Percentiles rank a stretch among this genome's conserved stretches.
phyloP scores from a whole-genome alignment of 1,140 invertebrate species.

The Calephelis virginiensis region DNA sequence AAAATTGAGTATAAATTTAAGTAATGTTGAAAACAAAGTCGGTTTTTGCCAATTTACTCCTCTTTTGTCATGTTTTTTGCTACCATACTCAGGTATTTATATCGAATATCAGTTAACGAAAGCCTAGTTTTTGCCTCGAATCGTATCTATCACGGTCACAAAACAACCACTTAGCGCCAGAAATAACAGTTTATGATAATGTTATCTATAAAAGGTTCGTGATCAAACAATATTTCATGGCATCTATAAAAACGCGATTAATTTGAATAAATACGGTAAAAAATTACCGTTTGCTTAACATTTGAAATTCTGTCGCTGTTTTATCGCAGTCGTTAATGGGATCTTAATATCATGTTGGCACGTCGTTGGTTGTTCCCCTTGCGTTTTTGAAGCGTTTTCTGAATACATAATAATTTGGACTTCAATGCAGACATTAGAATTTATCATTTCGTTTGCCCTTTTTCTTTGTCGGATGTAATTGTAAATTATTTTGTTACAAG shows the following conservation, averaged over 20 bases:
- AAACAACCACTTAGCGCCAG: not conserved
- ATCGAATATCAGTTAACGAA: no score
- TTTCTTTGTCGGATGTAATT: not conserved
- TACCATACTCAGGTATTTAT: no score
- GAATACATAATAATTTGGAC: conserved; percentile 14
- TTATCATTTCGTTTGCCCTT: not conserved
- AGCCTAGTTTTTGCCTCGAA: not conserved
- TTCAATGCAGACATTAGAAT: not conserved
- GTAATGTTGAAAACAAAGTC: no score
- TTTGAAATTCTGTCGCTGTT: conserved; percentile 18
- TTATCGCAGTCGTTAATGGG: conserved; percentile 21
- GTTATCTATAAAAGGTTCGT: conserved; percentile 6
- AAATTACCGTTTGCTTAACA: conserved; percentile 19
- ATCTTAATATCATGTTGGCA: conserved; percentile 17
- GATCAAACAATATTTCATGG: conserved; percentile 8
- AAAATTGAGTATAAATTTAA: no score
- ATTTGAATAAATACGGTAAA: conserved; percentile 19
- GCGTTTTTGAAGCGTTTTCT: conserved; percentile 6
- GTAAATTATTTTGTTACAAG: no score
- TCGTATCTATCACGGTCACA: not conserved
- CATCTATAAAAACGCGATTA: conserved; percentile 21
- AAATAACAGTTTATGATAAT: conserved; percentile 5
- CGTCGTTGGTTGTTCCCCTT: conserved; percentile 1
- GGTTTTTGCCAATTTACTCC: no score
- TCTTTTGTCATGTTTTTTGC: no score